Evolutionary conservation across 2,113 vertebrate species (phyloP).

Genomic region (Fukomys damarensis): DNA sequence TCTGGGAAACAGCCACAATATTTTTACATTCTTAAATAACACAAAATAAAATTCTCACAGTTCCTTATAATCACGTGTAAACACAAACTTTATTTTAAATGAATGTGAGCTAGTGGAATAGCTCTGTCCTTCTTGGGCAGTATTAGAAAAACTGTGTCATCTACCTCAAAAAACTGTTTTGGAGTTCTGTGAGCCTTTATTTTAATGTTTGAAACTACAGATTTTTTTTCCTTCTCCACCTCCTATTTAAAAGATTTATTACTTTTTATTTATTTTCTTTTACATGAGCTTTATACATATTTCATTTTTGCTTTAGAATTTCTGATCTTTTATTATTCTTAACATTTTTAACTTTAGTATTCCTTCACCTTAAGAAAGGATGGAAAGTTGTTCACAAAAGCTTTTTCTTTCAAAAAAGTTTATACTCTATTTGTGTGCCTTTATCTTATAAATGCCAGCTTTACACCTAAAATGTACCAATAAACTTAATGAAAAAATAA

Average conservation of each 20-base stretch:
- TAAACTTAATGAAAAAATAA: no score
- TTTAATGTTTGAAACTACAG: slow-evolving; percentile 36
- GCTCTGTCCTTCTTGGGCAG: not conserved
- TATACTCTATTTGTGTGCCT: not conserved
- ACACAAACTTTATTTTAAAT: slow-evolving; percentile 9
- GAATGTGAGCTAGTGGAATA: not conserved
- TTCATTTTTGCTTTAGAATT: slow-evolving; percentile 23
- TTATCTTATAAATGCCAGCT: slow-evolving; percentile 16
- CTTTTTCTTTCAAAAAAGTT: not conserved
- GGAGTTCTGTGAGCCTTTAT: not conserved
- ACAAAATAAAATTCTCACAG: not conserved
- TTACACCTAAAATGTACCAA: no score
- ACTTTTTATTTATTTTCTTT: slow-evolving; percentile 26
- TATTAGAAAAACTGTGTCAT: slow-evolving; percentile 2
- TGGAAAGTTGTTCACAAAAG: not conserved
- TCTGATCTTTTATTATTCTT: slow-evolving; percentile 3
- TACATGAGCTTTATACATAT: not conserved
- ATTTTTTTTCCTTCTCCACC: not conserved
- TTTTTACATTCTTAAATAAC: not conserved
- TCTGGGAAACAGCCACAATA: not conserved
- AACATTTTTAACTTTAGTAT: slow-evolving; percentile 32
- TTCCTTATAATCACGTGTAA: not conserved
- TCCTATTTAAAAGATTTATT: not conserved
- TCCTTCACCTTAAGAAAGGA: not conserved
- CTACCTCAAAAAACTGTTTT: not conserved